Percentiles rank a stretch among this genome's conserved stretches.
These are phyloP conservation scores for Rousettus madagascariensis DNA, from an alignment of 2,797 vertebrate species.

Conservation along the genomic window DNA sequence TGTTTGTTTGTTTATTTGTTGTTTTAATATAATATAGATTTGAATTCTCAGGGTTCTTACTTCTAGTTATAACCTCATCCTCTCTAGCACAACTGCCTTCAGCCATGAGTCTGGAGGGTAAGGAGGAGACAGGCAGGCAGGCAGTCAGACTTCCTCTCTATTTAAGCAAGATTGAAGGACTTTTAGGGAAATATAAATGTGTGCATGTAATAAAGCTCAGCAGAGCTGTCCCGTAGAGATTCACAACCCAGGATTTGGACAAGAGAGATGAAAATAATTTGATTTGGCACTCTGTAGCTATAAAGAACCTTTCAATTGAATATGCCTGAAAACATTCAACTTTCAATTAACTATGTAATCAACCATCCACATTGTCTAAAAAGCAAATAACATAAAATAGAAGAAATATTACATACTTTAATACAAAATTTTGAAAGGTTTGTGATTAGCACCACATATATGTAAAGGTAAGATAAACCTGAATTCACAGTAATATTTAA, in stretches of 20 bases:
- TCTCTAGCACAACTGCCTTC: not conserved
- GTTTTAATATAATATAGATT: not conserved
- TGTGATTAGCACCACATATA: not conserved
- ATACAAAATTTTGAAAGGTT: slow-evolving; percentile 25
- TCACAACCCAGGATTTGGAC: slow-evolving; percentile 35
- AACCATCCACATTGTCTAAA: not conserved
- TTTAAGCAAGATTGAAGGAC: slow-evolving; percentile 35
- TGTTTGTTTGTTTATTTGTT: not conserved
- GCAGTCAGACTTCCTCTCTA: not conserved
- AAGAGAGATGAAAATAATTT: slow-evolving; percentile 69
- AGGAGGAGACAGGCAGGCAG: not conserved
- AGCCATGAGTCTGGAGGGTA: not conserved
- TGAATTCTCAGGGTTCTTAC: not conserved
- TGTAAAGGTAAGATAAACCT: not conserved
- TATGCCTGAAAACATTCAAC: slow-evolving; percentile 51
- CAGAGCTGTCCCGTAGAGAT: slow-evolving; percentile 33
- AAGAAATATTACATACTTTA: not conserved
- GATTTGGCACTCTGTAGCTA: slow-evolving; percentile 52
- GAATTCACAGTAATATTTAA: not conserved
- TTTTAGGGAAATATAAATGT: slow-evolving; percentile 31
- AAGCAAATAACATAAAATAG: slow-evolving; percentile 40
- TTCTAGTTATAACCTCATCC: not conserved
- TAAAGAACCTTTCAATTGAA: slow-evolving; percentile 62
- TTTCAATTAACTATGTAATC: slow-evolving; percentile 64
- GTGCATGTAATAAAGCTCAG: slow-evolving; percentile 47